Evolutionary conservation across 2,888 invertebrate species (phyloP).

Genomic region (Tribolium freemani): DNA sequence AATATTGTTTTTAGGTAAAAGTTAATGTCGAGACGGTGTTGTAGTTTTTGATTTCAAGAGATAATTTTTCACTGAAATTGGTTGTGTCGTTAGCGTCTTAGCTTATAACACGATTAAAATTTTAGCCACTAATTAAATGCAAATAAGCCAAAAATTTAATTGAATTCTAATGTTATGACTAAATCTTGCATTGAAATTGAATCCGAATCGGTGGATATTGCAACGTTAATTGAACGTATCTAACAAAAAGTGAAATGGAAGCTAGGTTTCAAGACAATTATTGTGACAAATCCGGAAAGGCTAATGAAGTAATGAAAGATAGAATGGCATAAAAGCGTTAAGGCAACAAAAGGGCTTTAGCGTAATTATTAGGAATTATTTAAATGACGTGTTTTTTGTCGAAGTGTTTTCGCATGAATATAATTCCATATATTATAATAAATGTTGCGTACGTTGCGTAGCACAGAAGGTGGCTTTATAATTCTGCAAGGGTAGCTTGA

Average conservation of each 20-base stretch:
- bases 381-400: constrained; percentile 16
- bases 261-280: constrained; percentile 38
- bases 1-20: constrained; percentile 25
- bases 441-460: constrained; percentile 62
- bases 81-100: constrained; percentile 19
- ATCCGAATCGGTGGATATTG: constrained; percentile 38
- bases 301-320: constrained; percentile 39
- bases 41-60: constrained; percentile 15
- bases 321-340: neutral
- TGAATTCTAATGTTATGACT: constrained; percentile 39
- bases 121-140: constrained; percentile 39
- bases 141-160: constrained; percentile 42
- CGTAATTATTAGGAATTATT: constrained; percentile 26
- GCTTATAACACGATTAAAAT: constrained; percentile 31
- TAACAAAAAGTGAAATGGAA: constrained; percentile 41
- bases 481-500: constrained; percentile 63
- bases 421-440: constrained; percentile 58
- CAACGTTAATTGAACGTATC: constrained; percentile 41
- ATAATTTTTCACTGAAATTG: constrained; percentile 28
- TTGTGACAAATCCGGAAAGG: constrained; percentile 39
- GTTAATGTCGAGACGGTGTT: constrained; percentile 2
- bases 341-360: neutral
- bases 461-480: constrained; percentile 62
- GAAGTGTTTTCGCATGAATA: constrained; percentile 46
- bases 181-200: constrained; percentile 40